Evolutionary conservation across 1,140 invertebrate genomes (phyloP), one percentile per base, ranked within the genome.

Genomic region (Oncopodura yosiiana): DNA sequence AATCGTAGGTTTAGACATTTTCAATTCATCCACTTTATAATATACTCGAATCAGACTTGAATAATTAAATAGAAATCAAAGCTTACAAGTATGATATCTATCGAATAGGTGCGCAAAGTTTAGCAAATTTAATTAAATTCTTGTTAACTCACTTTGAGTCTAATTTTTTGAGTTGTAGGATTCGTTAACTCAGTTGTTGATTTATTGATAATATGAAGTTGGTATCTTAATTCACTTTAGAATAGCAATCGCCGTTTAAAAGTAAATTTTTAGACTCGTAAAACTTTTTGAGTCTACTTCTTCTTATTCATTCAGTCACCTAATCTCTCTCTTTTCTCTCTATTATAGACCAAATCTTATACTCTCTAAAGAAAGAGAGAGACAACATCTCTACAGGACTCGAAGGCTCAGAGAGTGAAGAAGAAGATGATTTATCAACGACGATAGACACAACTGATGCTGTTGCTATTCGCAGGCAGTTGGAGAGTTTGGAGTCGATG

Each of bases 401-500:
- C 87, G n/a, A 86, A 87, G 84, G 87, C 57, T 79, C 77, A 23
- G 71, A 77, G 55, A 77, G 75, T 3, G 81, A 80, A 49, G 84
- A 86, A 67, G 83, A 82, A 8, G 69, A 70, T 39, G 82, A 84
- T 66, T 71, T 84, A 12, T 85, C 81, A 30, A 82, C 82, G 2
- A 82, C 82, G 16, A 67, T 68, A 39, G 71, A 73, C 37, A 67
- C 66, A 0, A 67, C 66, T 11, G 84, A 88, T 68, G 82, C 83
- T 0, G 73, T 81, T 59, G 81, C 82, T 3, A 87, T 90, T 27
- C 75, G 86, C 38, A 81, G 86, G 53, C 87, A 92, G 66, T 70
- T 94, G 18, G 82, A 88, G 66, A 85, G 86, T 1, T 74, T 94
- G 9, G 88, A 93, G 74, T 82, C 78, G 54, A 92, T 92, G 87